Base-by-base conservation (phyloP, 1,140 invertebrate genomes). In the Calephelis nemesis region DNA sequence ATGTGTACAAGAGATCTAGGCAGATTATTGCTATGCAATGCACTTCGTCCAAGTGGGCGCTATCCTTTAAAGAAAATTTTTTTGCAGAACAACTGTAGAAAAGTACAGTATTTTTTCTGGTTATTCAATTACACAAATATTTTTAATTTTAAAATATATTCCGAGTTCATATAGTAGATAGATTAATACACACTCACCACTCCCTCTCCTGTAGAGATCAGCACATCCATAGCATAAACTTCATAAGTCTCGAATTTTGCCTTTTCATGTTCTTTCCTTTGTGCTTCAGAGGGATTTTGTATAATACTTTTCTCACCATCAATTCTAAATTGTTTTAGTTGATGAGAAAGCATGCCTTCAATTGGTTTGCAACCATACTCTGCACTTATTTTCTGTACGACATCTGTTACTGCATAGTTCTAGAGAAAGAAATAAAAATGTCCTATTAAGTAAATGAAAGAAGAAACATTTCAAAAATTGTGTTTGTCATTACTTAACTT, bases 231-330 rank as follows among this genome's bases (percentile, higher is more conserved):
- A 45, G 97, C 98, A 93, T 99, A 99, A 4, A 99, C 98, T 94
- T 99, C 99, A 92, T 99, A 95, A 66, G 97, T 96, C 87, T 99
- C 98, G 91, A 99, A 96, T 70, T 97, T 97, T 90, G 96, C 98
- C 86, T 99, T 99, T 91, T 99, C 99, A 88, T 99, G 97, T 86
- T 99, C 98, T 88, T 99, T 98, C 76, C 97, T 96, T 87, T 99
- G 99, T 62, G 97, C 96, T 86, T 99, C 99, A 79, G 96, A 98
- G 5, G 99, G 99, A 92, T 99, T 90, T 69, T 90, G 89, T 81
- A 99, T 99, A 73, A 99, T 99, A 13, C 98, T 98, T 93, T 99
- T 99, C 78, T 99, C 98, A 30, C 98, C 99, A 93, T 99, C 98
- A 87, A 99, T 99, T 90, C 97, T 96, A 89, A 98, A 97, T 88